Percentiles rank a stretch among this genome's conserved stretches.
Conservation (phyloP, 2,113 vertebrate species). For the Lagopus leucura region DNA sequence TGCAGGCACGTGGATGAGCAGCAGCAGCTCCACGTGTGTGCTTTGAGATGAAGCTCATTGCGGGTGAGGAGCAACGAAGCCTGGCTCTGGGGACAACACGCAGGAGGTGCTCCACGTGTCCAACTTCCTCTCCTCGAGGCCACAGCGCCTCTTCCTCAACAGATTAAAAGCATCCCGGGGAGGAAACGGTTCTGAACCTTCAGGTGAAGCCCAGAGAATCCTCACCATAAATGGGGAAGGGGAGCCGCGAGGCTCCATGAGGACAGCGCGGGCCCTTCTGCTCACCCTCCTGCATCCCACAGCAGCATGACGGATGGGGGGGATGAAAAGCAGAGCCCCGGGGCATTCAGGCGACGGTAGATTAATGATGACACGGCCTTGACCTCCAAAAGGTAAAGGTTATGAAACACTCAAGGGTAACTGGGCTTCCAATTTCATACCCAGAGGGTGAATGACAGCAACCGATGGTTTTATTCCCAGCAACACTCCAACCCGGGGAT, state of each 20-base stretch:
- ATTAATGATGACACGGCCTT: conserved; percentile 74
- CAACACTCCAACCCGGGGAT: conserved; percentile 49
- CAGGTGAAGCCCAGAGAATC: not conserved
- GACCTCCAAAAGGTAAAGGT: conserved; percentile 74
- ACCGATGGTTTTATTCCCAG: conserved; percentile 59
- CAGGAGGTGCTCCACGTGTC: not conserved
- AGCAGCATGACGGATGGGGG: conserved; percentile 41
- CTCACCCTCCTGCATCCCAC: not conserved
- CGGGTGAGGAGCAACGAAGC: not conserved
- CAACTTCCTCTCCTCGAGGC: not conserved
- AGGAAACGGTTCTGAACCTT: fast-evolving
- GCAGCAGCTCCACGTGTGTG: fast-evolving
- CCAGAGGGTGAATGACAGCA: conserved; percentile 58
- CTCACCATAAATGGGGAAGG: not conserved
- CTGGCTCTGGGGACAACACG: fast-evolving
- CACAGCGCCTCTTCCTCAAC: not conserved
- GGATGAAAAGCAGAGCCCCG: conserved; percentile 71
- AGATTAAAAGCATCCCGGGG: not conserved
- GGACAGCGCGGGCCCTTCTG: not conserved
- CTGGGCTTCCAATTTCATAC: conserved; percentile 69
- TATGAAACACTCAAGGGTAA: conserved; percentile 67
- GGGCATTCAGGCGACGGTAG: conserved; percentile 57
- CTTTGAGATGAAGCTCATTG: not conserved
- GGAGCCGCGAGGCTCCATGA: not conserved
- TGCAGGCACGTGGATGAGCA: not conserved